phyloP scores from a whole-genome alignment of 2,113 vertebrate genomes.

The Poeciliopsis turrubarensis region DNA sequence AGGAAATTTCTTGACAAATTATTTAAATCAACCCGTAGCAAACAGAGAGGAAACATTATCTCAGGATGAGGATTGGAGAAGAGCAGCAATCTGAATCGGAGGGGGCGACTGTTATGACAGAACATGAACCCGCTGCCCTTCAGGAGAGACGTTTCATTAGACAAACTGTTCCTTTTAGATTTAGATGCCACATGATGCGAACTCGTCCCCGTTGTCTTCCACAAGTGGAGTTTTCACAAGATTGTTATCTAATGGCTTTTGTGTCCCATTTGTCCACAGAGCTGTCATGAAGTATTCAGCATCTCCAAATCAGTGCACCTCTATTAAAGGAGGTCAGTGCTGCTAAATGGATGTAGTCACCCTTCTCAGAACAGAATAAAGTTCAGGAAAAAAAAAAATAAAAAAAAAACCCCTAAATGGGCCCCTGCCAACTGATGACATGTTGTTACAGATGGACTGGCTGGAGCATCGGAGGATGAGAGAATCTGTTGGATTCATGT shows the following conservation, averaged over 20 bases:
- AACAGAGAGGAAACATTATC: no score
- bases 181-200: background rate
- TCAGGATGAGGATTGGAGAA: no score
- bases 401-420: no score
- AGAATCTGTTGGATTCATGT: no score
- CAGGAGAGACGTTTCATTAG: slow-evolving; percentile 32
- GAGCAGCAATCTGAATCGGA: no score
- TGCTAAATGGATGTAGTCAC: slow-evolving; percentile 28
- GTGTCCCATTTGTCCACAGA: slow-evolving; percentile 18
- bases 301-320: slow-evolving; percentile 20
- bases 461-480: no score
- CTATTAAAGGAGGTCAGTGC: slow-evolving; percentile 42
- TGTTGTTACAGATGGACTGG: no score
- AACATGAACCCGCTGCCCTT: slow-evolving; percentile 24
- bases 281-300: slow-evolving; percentile 36
- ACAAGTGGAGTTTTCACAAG: slow-evolving; percentile 26
- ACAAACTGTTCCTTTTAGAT: slow-evolving; percentile 38
- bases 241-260: slow-evolving; percentile 24
- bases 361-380: no score
- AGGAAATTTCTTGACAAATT: no score
- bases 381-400: no score
- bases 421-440: no score
- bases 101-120: slow-evolving; percentile 7
- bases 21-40: no score
- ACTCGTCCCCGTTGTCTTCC: slow-evolving; percentile 20